These are phyloP conservation scores for Calyptommatus sinebrachiatus DNA, from an alignment of 2,113 vertebrate species.

Conservation along the genomic window DNA sequence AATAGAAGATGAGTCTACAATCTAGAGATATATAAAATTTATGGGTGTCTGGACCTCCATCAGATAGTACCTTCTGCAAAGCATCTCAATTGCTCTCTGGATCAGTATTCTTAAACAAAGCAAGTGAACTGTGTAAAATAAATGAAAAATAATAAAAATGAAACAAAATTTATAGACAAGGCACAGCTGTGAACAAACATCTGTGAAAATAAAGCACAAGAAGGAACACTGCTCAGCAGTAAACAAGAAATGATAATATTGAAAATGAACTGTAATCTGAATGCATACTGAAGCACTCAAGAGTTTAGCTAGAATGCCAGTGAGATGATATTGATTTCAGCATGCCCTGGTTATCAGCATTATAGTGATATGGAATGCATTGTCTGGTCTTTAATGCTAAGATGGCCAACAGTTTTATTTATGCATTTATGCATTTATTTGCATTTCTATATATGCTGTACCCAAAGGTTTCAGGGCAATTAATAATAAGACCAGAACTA, in stretches of 20 bases:
- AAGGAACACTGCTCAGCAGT: not conserved
- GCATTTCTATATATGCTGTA: too few relatives aligned
- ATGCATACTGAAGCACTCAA: not conserved
- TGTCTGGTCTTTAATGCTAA: slow-evolving; percentile 5
- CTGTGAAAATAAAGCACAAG: not conserved
- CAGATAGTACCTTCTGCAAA: too few relatives aligned
- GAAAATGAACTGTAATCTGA: slow-evolving; percentile 10
- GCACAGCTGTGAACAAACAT: not conserved
- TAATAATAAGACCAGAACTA: too few relatives aligned
- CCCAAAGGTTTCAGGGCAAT: too few relatives aligned
- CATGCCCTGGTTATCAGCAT: slow-evolving; percentile 16
- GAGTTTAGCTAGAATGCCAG: slow-evolving; percentile 22
- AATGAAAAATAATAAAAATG: not conserved
- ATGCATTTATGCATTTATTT: too few relatives aligned
- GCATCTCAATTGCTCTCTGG: not conserved
- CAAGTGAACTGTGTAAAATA: not conserved
- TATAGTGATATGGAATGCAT: not conserved
- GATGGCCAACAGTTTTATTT: not conserved
- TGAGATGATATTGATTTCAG: not conserved
- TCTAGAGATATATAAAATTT: not conserved
- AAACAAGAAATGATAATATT: slow-evolving; percentile 17
- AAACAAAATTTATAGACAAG: slow-evolving; percentile 7
- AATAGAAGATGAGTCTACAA: too few relatives aligned
- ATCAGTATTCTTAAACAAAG: not conserved
- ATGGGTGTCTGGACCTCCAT: too few relatives aligned